phyloP scores from a whole-genome alignment of 2,888 invertebrate species.

The Rosalia funebris region DNA sequence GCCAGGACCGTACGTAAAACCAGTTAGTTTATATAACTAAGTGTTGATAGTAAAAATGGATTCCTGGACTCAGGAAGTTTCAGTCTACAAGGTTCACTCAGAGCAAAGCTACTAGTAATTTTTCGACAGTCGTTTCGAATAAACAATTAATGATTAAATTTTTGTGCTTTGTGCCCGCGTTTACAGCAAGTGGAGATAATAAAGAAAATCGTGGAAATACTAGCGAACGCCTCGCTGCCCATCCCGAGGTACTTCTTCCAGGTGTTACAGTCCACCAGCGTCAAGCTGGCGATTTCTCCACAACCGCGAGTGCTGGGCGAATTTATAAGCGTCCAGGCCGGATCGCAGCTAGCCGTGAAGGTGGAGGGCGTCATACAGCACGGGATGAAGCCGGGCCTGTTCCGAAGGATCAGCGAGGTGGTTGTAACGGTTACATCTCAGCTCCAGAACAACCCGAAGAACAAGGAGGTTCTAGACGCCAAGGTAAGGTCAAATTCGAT shows the following conservation, averaged over 20 bases:
- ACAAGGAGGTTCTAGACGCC: conserved; percentile 56
- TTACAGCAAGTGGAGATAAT: conserved; percentile 68
- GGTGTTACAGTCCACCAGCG: conserved; percentile 82
- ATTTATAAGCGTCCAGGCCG: conserved; percentile 83
- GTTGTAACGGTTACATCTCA: conserved; percentile 77
- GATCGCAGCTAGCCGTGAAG: conserved; percentile 89
- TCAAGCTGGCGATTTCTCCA: conserved; percentile 84
- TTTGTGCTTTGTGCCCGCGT: too few relatives aligned
- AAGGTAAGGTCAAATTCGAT: conserved; percentile 55
- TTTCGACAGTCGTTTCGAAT: too few relatives aligned
- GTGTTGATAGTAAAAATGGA: too few relatives aligned
- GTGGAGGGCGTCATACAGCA: conserved; percentile 92
- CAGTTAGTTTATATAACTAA: too few relatives aligned
- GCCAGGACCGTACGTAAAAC: too few relatives aligned
- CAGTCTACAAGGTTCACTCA: too few relatives aligned
- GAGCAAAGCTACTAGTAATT: too few relatives aligned
- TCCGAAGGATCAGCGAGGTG: conserved; percentile 77
- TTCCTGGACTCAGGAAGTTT: too few relatives aligned
- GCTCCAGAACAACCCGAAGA: conserved; percentile 64
- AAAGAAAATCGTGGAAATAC: conserved; percentile 70
- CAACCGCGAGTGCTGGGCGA: conserved; percentile 84
- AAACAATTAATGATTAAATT: too few relatives aligned
- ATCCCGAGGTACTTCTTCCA: conserved; percentile 86
- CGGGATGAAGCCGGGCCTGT: conserved; percentile 74
- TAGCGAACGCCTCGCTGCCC: conserved; percentile 73